Percentiles rank a stretch among this genome's conserved stretches.
Evolutionary conservation across 2,113 vertebrate genomes (phyloP).

Genomic region (Nibea coibor): DNA sequence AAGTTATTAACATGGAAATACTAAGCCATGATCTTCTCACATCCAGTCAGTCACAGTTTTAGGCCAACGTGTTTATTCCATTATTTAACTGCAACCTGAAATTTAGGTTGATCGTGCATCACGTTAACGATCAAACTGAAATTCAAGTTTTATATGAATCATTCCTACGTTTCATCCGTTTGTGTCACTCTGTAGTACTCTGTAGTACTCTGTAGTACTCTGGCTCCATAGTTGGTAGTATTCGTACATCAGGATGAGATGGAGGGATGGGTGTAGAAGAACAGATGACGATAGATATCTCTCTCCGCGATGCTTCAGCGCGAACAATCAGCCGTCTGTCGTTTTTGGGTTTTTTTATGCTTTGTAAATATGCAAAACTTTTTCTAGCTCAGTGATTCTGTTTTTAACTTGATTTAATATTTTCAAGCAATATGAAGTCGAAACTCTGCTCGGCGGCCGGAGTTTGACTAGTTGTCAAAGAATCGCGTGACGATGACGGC

Average conservation of each 20-base stretch:
- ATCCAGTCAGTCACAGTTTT: too few relatives aligned
- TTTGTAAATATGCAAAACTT: conserved; percentile 23
- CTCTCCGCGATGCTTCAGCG: conserved; percentile 1
- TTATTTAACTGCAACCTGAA: too few relatives aligned
- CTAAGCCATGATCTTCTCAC: too few relatives aligned
- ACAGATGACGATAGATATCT: not conserved
- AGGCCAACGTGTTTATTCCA: too few relatives aligned
- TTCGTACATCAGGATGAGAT: not conserved
- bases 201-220: not conserved
- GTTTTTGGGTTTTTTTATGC: not conserved
- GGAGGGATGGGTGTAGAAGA: not conserved
- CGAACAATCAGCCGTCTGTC: conserved; percentile 1
- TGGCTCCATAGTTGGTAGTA: not conserved
- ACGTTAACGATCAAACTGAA: too few relatives aligned
- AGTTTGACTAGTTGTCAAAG: not conserved
- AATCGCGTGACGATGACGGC: not conserved
- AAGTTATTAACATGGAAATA: too few relatives aligned
- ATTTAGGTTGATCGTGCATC: too few relatives aligned
- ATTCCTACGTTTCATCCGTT: not conserved
- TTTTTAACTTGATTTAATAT: conserved; percentile 23
- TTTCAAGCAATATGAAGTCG: conserved; percentile 45
- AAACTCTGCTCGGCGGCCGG: not conserved
- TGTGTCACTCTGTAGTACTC: not conserved
- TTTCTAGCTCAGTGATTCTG: not conserved
- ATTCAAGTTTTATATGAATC: not conserved